Evolutionary conservation across 2,888 invertebrate genomes (phyloP).

Genomic region (Lomographa bimaculata): DNA sequence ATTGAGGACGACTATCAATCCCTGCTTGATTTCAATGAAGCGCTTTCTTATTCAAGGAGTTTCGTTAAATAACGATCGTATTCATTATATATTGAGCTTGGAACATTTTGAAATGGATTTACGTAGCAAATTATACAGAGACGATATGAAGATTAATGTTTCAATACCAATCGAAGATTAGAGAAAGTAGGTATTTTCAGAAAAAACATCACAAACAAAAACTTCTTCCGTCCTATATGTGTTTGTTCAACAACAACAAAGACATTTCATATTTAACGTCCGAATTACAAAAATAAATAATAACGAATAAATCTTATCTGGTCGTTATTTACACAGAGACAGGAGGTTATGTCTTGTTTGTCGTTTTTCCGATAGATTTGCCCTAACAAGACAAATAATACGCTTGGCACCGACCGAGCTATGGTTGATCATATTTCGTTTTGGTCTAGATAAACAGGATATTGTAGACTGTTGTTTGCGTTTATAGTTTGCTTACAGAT

Average conservation of each 20-base stretch:
- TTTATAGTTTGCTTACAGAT: conserved; percentile 13
- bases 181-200: too few species aligned
- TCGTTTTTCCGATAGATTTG: conserved; percentile 68
- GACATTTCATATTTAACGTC: too few species aligned
- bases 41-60: conserved; percentile 62
- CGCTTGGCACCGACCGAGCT: conserved; percentile 41
- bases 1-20: conserved; percentile 54
- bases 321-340: conserved; percentile 39
- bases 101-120: conserved; percentile 60
- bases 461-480: conserved; percentile 34
- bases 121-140: conserved; percentile 42
- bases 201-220: too few species aligned
- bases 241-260: too few species aligned
- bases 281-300: too few species aligned
- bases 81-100: conserved; percentile 67
- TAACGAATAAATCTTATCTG: conserved; percentile 35
- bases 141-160: too few species aligned
- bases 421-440: conserved; percentile 61
- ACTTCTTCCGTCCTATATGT: too few species aligned
- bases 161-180: too few species aligned
- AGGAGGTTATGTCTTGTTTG: conserved; percentile 44
- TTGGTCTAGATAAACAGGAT: conserved; percentile 52
- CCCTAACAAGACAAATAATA: conserved; percentile 69
- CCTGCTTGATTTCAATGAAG: conserved; percentile 65
- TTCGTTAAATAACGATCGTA: conserved; percentile 69